These are phyloP conservation scores for Phataginus tricuspis DNA, from an alignment of 2,797 vertebrate species.

Conservation along the genomic window DNA sequence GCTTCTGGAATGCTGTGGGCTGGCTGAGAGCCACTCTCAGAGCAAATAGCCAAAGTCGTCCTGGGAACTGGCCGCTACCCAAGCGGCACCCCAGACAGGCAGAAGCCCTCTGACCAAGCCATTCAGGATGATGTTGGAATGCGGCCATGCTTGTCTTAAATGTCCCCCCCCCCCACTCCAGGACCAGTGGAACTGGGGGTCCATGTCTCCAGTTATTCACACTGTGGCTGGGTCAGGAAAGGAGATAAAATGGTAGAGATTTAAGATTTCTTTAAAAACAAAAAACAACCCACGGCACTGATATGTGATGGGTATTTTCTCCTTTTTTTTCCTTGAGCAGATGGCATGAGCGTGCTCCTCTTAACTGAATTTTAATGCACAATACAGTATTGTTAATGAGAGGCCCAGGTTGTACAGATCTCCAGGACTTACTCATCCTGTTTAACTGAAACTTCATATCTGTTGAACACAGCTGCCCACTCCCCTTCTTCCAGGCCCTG, in stretches of 20 bases:
- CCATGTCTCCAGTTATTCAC: background rate
- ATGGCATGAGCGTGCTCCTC: background rate
- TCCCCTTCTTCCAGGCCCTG: background rate
- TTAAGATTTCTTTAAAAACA: background rate
- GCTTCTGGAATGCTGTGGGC: background rate
- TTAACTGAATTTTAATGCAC: background rate
- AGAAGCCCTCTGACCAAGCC: background rate
- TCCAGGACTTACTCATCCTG: background rate
- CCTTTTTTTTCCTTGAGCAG: background rate
- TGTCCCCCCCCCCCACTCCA: background rate
- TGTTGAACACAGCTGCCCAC: accelerated
- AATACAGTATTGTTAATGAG: accelerated
- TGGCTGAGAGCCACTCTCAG: background rate
- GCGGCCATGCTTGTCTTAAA: background rate
- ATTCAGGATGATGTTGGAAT: background rate
- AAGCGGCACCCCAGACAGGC: accelerated
- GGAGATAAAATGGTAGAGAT: background rate
- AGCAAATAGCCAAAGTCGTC: background rate
- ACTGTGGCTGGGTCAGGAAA: background rate
- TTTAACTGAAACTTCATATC: background rate
- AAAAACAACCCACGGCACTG: background rate
- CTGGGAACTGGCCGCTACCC: background rate
- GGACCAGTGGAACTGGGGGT: accelerated
- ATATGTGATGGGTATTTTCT: background rate
- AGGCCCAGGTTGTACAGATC: accelerated